Evolutionary conservation across 2,797 vertebrate species (phyloP), one percentile per base, ranked within the genome.

Genomic region (Thaleichthys pacificus): DNA sequence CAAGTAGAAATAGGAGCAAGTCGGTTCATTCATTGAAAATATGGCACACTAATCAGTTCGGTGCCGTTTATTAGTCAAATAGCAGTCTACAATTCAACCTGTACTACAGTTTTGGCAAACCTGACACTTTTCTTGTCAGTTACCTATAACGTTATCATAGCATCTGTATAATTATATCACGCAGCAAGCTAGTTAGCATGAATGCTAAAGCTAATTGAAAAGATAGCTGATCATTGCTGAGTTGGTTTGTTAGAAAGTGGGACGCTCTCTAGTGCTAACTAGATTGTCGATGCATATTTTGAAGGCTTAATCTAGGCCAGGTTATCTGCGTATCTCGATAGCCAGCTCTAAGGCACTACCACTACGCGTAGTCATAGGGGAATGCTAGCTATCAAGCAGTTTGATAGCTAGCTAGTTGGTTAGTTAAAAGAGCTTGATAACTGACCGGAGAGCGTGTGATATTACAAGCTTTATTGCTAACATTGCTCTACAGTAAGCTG

Each of bases 391-490:
- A 47, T 47, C 42, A 47, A 12, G 42, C 42, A 47, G 3, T 14
- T 47, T 47, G 42, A 47, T 47, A 47, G 42, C 42, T 47, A 47
- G 42, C 42, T 47, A 12, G 9, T 47, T 47, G 12, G 32, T 35
- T 7, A 47, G 42, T 47, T 47, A 47, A 47, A 47, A 47, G 12
- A 47, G 42, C 42, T 12, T 47, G 42, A 47, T 47, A 47, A 12
- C 42, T 47, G 42, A 47, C 42, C 32, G 32, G 28, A 5, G 28
- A 30, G 22, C n/a, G 62, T 21, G 62, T 57, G 7, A 22, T 19
- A n/a, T n/a, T 68, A 19, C 7, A 69, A 32, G 72, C 22, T 82
- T 75, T 70, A 80, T 1, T 35, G 73, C 69, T 78, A 77, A 66
- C 28, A 4, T 30, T 30, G 28, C 28, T 30, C 71, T 66, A 58